These are phyloP conservation scores for Drosophila asahinai DNA, from an alignment of 1,140 invertebrate genomes.

Conservation along the genomic window DNA sequence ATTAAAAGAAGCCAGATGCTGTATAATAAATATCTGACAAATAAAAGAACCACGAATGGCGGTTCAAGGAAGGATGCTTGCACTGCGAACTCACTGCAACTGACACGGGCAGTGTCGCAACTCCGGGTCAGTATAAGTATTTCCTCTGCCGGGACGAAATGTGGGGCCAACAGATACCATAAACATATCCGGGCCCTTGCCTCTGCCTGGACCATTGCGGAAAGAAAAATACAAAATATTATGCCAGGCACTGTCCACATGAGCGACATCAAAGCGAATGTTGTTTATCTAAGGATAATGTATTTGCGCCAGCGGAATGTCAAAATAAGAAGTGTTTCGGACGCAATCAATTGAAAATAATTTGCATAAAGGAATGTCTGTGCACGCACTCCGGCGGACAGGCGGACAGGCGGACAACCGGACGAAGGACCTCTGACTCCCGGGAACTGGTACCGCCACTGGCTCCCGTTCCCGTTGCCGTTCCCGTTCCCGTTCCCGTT, in stretches of 20 bases:
- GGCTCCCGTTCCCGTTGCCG: constrained; percentile 1
- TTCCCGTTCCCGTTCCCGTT: too few species aligned
- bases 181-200: too few species aligned
- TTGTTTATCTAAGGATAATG: constrained; percentile 70
- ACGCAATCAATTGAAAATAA: constrained; percentile 83
- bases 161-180: too few species aligned
- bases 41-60: not conserved
- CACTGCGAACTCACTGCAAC: not conserved
- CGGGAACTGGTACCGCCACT: constrained; percentile 13
- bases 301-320: constrained; percentile 70
- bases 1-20: too few species aligned
- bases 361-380: constrained; percentile 82
- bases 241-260: constrained; percentile 67
- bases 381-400: constrained; percentile 16
- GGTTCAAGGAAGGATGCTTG: not conserved
- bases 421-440: constrained; percentile 6
- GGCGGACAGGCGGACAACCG: not conserved
- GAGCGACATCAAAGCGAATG: constrained; percentile 70
- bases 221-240: constrained; percentile 56
- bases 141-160: not conserved
- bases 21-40: too few species aligned
- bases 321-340: constrained; percentile 77
- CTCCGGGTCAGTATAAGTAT: constrained; percentile 9
- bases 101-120: constrained; percentile 3
- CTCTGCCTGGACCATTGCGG: constrained; percentile 23